Base-by-base conservation (phyloP, 2,797 vertebrate genomes). In the Dryobates pubescens region DNA sequence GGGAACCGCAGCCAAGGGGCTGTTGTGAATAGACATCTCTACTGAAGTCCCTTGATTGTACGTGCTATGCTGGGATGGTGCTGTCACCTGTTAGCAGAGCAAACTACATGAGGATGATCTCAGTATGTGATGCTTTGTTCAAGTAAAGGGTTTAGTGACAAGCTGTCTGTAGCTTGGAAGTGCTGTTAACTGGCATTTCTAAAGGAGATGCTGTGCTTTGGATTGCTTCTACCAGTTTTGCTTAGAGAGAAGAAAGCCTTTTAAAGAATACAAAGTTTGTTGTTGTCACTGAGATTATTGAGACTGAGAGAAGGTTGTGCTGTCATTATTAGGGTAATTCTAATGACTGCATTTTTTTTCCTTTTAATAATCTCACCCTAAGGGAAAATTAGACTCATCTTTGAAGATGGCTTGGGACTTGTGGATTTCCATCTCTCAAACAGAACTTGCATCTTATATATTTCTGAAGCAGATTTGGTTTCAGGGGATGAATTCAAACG, bases 391-490 rank as follows among this genome's bases (percentile, higher is more conserved):
- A 98, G 97, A 59, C 86, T 98, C 7, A 27, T 98, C 47, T 98
- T 99, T 89, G 99, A 99, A 96, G 98, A 97, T 5, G 97, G 96
- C 43, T 97, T 99, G 27, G 97, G 98, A 9, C 92, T 97, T 15
- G 98, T 98, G 67, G 99, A 99, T 95, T 99, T 99, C 88, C 98
- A 98, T 93, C 97, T 99, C 81, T 97, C 99, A 82, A 98, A 98
- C 82, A 98, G 96, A 92, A 98, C 92, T 68, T 98, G 98, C 91
- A 68, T 99, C 93, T 97, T 99, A 47, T 98, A 99, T 71, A 71
- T 99, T 91, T 98, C 98, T 0, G 99, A 99, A 97, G 97, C 97
- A 8, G 99, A 99, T 92, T 49, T 99, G 92, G 96, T 99, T 57
- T 97, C 98, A 26, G 99, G 98, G 67, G 98, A 96, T 82, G 8